Evolutionary conservation across 2,113 vertebrate genomes (phyloP), one percentile per base, ranked within the genome.

Genomic region (Panurus biarmicus): DNA sequence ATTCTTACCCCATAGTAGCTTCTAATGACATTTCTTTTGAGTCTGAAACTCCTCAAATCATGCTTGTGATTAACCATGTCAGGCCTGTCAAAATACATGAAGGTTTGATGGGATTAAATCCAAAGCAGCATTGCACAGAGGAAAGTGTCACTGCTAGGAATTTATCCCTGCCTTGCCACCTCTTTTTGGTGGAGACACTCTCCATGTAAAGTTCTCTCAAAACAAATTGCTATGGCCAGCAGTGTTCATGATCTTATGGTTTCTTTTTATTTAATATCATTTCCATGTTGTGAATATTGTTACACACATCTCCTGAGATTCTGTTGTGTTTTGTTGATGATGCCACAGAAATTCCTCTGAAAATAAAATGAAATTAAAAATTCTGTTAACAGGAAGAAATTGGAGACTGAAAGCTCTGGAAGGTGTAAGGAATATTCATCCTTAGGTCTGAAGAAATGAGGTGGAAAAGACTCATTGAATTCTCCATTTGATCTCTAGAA

Each of bases 51-150:
- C 79, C 75, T 83, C 82, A 94, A 91, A 93, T 42, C 40, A 5
- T 60, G 36, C 75, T 77, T 77, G 56, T 90, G 48, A 93, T 85
- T 91, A 90, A 72, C 89, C 20, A 29, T 21, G 86, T 84, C 89
- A 95, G 69, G 77, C 10, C 75, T 97, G 96, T 94, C 92, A 95
- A 95, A 96, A 94, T 64, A 88, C 28, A 58, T 45, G 72, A 74
- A 70, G 57, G 60, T 70, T 93, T 94, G 75, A 84, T 77, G 75
- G 82, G 75, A 80, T 77, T 80, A 71, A 90, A 95, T 93, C 85
- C 51, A 76, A 88, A 80, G 28, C 75, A 95, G 31, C 78, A 38
- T 31, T 48, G 23, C 35, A 40, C 85, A 93, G 90, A 88, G 80
- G 31, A 20, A 94, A 79, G 60, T 91, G 90, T 91, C 90, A 84